Conservation (phyloP, 1,140 invertebrate genomes). For the Bilobella aurantiaca region DNA sequence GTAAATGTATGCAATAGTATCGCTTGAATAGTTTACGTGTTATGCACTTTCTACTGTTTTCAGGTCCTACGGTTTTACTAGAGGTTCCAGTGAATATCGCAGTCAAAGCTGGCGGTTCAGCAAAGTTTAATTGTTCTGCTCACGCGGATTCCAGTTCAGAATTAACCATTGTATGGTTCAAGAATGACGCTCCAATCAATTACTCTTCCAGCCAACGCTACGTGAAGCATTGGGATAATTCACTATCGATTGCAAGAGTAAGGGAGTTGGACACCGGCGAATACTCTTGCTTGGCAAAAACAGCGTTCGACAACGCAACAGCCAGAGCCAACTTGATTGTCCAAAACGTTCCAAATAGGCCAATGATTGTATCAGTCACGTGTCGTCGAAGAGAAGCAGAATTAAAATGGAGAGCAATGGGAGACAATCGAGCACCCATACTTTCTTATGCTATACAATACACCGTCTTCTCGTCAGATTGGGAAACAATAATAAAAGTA, state of each 20-base stretch:
- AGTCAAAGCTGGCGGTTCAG: slow-evolving; percentile 72
- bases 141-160: slow-evolving; percentile 67
- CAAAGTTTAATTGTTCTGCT: slow-evolving; percentile 88
- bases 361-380: slow-evolving; percentile 51
- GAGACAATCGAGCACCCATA: slow-evolving; percentile 90
- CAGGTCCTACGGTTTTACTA: slow-evolving; percentile 4
- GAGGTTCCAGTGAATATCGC: slow-evolving; percentile 73
- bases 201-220: slow-evolving; percentile 75
- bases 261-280: slow-evolving; percentile 85
- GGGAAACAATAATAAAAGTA: slow-evolving; percentile 63
- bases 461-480: slow-evolving; percentile 83
- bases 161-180: slow-evolving; percentile 76
- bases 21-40: too few relatives aligned
- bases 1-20: too few relatives aligned
- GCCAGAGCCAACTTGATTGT: slow-evolving; percentile 82
- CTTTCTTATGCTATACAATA: slow-evolving; percentile 82
- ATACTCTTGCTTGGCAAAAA: slow-evolving; percentile 90
- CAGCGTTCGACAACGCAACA: slow-evolving; percentile 70
- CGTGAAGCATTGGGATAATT: slow-evolving; percentile 73
- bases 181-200: slow-evolving; percentile 72
- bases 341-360: slow-evolving; percentile 89
- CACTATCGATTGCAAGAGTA: slow-evolving; percentile 85
- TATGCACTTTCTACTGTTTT: slow-evolving; percentile 53
- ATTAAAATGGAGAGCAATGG: slow-evolving; percentile 72
- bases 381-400: slow-evolving; percentile 62